Conservation (phyloP, 2,888 invertebrate species). For the Meta bourneti region DNA sequence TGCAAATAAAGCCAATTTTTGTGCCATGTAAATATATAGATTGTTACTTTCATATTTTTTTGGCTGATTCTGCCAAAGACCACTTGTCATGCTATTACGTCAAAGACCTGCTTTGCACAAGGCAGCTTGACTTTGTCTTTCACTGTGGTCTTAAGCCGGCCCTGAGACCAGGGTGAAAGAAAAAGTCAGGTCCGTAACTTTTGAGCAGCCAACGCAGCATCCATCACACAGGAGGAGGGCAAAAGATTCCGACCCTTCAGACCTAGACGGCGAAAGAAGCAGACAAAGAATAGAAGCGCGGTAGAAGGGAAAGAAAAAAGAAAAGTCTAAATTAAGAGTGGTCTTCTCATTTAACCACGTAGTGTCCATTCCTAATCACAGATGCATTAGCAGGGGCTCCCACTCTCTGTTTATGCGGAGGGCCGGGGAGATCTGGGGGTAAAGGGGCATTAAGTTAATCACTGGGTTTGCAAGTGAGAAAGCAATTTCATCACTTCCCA, state of each 20-base stretch:
- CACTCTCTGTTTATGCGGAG: conserved; percentile 26
- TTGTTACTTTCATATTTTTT: too few relatives aligned
- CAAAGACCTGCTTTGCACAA: too few relatives aligned
- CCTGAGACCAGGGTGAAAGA: too few relatives aligned
- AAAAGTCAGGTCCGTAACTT: too few relatives aligned
- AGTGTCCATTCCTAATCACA: conserved; percentile 73
- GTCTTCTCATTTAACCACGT: conserved; percentile 67
- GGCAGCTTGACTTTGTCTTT: too few relatives aligned
- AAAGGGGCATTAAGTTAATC: conserved; percentile 72
- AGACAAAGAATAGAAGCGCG: neutral
- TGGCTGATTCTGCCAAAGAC: too few relatives aligned
- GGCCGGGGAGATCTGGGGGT: neutral
- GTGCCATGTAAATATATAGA: too few relatives aligned
- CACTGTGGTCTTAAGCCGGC: too few relatives aligned
- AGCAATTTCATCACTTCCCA: conserved; percentile 70
- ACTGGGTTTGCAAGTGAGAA: conserved; percentile 66
- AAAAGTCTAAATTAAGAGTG: conserved; percentile 55
- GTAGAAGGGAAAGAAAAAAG: neutral
- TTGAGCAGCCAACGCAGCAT: neutral
- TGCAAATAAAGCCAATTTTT: too few relatives aligned
- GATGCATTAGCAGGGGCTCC: conserved; percentile 54
- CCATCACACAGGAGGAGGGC: neutral
- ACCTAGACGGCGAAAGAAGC: neutral
- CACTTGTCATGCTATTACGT: too few relatives aligned
- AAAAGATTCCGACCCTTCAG: neutral